Evolutionary conservation across 2,797 vertebrate genomes (phyloP).

Genomic region (Protosalanx chinensis): DNA sequence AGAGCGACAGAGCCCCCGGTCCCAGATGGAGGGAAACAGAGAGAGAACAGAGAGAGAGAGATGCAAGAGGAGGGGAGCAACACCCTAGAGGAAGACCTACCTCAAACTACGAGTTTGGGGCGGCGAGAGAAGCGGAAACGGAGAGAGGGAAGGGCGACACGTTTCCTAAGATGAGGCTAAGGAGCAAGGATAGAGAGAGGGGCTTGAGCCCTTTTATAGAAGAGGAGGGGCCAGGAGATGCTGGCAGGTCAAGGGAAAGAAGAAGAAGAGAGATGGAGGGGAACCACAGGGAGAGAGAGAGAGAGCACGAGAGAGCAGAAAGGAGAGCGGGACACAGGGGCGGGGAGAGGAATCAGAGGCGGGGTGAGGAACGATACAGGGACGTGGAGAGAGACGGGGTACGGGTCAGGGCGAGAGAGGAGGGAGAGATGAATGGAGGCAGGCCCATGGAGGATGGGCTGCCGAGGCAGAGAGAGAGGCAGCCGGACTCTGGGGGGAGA

Average conservation of each 20-base stretch:
- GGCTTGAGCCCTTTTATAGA: slow-evolving; percentile 13
- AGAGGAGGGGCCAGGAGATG: slow-evolving; percentile 26
- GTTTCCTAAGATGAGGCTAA: slow-evolving; percentile 61
- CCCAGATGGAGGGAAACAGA: slow-evolving; percentile 50
- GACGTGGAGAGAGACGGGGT: slow-evolving; percentile 21
- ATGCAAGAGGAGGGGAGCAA: slow-evolving; percentile 44
- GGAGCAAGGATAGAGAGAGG: slow-evolving; percentile 34
- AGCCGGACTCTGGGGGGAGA: slow-evolving; percentile 34
- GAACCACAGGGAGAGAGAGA: slow-evolving; percentile 40
- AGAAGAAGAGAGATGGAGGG: slow-evolving; percentile 34
- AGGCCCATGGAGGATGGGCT: slow-evolving; percentile 47
- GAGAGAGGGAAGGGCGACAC: slow-evolving; percentile 62
- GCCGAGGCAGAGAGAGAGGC: slow-evolving; percentile 40
- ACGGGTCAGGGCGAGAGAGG: slow-evolving; percentile 17
- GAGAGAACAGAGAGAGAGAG: slow-evolving; percentile 53
- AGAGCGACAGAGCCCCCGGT: slow-evolving; percentile 40
- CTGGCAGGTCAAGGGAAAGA: slow-evolving; percentile 35
- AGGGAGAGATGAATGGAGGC: slow-evolving; percentile 26
- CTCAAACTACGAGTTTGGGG: slow-evolving; percentile 35
- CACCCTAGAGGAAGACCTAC: slow-evolving; percentile 43
- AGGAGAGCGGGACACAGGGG: slow-evolving; percentile 33
- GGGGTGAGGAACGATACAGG: slow-evolving; percentile 20
- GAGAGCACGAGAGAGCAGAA: slow-evolving; percentile 23
- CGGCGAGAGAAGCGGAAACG: slow-evolving; percentile 37
- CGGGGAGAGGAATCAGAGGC: slow-evolving; percentile 17